Evolutionary conservation across 2,113 vertebrate genomes (phyloP), one percentile per base, ranked within the genome.

Genomic region (Mastomys coucha): DNA sequence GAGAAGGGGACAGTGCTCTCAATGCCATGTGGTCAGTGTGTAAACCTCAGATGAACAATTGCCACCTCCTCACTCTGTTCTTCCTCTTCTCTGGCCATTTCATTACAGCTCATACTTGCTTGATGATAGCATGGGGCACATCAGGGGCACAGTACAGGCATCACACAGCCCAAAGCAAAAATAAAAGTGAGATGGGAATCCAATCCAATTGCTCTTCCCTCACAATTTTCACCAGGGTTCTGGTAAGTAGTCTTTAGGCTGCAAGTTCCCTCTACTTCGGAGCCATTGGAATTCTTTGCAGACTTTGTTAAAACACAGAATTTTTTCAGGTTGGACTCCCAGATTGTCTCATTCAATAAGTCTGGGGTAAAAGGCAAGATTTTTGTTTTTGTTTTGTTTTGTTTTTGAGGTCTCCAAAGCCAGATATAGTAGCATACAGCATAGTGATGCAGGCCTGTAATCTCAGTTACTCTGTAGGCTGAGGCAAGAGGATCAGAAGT

Each of bases 381-480:
- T 80, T 22, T 67, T 20, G 16, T 5, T 56, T 56, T 56, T 56
- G 56, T 17, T 56, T 56, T 56, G 13, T 16, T 56, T 56, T 56
- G 12, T 92, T 85, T 91, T 93, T 69, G 70, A 95, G 33, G 8
- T 96, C 93, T 77, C 60, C 73, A 78, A 53, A 56, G 67, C 49
- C 65, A 70, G 17, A 67, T 22, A 56, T 69, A 45, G 45, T 51
- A 11, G 45, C 85, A 36, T 17, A 51, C 31, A 6, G 33, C 63
- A 36, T 36, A 20, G 28, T 70, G 65, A 70, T 49, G 65, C 31
- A 39, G 53, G 20, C 53, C 53, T n/a, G 33, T 13, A n/a, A n/a
- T 82, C 19, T 22, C 22, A 53, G 11, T 9, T 53, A 39, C 33
- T 69, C 63, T 24, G 31, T 22, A 88, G 3, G 22, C 33, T 70